Percentiles rank a stretch among this genome's conserved stretches.
These are phyloP conservation scores for Papilio elwesi DNA, from an alignment of 2,888 invertebrate genomes.

Conservation along the genomic window DNA sequence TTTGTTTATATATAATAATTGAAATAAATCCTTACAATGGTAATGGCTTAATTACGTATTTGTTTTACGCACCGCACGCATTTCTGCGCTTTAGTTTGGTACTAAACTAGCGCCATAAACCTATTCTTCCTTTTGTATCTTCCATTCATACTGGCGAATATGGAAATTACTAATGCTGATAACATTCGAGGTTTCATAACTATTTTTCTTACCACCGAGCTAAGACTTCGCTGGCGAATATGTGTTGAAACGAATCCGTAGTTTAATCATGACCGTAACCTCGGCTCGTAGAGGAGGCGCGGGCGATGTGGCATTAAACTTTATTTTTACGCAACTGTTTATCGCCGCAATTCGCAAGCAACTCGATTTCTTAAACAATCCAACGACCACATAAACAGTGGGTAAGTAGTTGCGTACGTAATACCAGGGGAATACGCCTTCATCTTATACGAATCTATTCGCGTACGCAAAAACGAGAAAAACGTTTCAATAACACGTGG, in stretches of 20 bases:
- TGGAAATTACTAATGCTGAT: too few relatives aligned
- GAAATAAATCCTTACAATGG: too few relatives aligned
- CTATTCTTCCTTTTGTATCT: too few relatives aligned
- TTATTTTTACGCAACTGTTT: constrained; percentile 40
- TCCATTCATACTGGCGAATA: too few relatives aligned
- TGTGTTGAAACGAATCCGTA: not conserved
- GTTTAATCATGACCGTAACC: constrained; percentile 35
- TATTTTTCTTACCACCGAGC: not conserved
- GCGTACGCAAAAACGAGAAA: not conserved
- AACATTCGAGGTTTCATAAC: not conserved
- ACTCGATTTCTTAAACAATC: constrained; percentile 32
- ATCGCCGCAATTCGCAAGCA: constrained; percentile 34
- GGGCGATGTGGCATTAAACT: constrained; percentile 32
- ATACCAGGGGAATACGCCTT: not conserved
- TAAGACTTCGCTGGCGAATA: not conserved
- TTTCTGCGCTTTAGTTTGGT: too few relatives aligned
- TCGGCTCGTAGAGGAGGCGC: constrained; percentile 27
- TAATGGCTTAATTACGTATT: too few relatives aligned
- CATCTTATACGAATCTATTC: not conserved
- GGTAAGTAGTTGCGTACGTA: constrained; percentile 32
- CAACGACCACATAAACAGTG: constrained; percentile 31
- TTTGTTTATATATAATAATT: too few relatives aligned
- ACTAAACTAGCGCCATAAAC: too few relatives aligned
- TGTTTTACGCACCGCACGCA: too few relatives aligned
- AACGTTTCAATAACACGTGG: not conserved